Evolutionary conservation across 2,113 vertebrate species (phyloP), one percentile per base, ranked within the genome.

Genomic region (Lamprologus callipterus): DNA sequence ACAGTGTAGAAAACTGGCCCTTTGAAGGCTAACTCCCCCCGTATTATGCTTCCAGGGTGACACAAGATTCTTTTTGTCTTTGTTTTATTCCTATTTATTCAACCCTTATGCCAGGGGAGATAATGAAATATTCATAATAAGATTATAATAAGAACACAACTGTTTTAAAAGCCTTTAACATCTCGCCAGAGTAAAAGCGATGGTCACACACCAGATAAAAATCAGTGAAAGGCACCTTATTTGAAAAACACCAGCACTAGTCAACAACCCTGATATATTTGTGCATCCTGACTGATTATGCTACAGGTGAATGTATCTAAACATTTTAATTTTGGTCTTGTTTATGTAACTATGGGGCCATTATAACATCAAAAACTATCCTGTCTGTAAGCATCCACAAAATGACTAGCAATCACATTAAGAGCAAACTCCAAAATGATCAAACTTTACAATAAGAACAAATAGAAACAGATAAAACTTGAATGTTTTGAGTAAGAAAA

Each of bases 361-460:
- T 78, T 51, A 49, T 33, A 31, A 49, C 26, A 78, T 49, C 26
- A 31, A 31, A 78, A 78, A 78, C 45, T 49, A 37, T 37, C 60
- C 33, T 13, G 19, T 68, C 63, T 37, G 63, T 21, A 37, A 68
- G 63, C 33, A 1, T 68, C 63, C 19, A 68, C 7, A 40, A 13
- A 68, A 40, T 37, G 33, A 68, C 19, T 37, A 68, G 33, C 8
- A 55, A 53, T 11, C 16, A 54, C 33, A 60, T 40, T 16, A 87
- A 65, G 35, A 86, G 33, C 8, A 16, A n/a, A 80, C 1, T 54
- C 47, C 1, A 53, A 16, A 55, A 49, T 49, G 42, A 42, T 70
- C 63, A 68, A 68, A 23, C 70, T 89, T 8, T 47, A 85, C 81
- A 88, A 33, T 2, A 75, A 10, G 37, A n/a, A 75, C 4, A 88